A percentile compares a stretch with the other conserved stretches of the same genome.
phyloP scores from a whole-genome alignment of 2,113 vertebrate species.

The Rhadina sibilatrix region DNA sequence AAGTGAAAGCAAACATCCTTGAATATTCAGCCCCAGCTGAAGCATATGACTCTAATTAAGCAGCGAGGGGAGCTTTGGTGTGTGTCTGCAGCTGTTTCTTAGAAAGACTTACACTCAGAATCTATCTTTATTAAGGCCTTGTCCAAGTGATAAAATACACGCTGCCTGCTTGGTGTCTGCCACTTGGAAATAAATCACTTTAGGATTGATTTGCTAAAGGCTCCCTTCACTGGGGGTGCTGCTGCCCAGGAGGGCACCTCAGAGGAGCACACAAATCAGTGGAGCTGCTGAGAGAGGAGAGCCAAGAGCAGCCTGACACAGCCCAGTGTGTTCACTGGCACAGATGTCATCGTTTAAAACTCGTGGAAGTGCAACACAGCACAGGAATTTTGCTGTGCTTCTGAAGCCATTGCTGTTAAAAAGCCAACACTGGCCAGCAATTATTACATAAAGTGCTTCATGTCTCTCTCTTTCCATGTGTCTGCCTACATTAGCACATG shows the following conservation, averaged over 20 bases:
- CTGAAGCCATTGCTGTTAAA: conserved; percentile 26
- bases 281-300: not conserved
- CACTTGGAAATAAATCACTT: conserved; percentile 81
- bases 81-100: conserved; percentile 67
- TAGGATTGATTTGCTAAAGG: conserved; percentile 80
- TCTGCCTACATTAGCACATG: conserved; percentile 1
- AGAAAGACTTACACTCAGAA: conserved; percentile 64
- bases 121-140: conserved; percentile 86
- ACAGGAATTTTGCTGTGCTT: not conserved
- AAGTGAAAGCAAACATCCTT: not conserved
- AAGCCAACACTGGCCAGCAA: conserved; percentile 28
- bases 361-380: not conserved
- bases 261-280: conserved; percentile 16
- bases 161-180: conserved; percentile 74
- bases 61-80: conserved; percentile 59
- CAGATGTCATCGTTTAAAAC: not conserved
- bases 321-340: not conserved
- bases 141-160: conserved; percentile 83
- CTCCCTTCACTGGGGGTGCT: conserved; percentile 68
- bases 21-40: conserved; percentile 12
- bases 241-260: conserved; percentile 60
- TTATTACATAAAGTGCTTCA: conserved; percentile 25
- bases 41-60: conserved; percentile 62
- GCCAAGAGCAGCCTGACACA: not conserved
- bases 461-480: not conserved